Evolutionary conservation across 2,888 invertebrate genomes (phyloP).

Genomic region (Gymnocheta viridis): DNA sequence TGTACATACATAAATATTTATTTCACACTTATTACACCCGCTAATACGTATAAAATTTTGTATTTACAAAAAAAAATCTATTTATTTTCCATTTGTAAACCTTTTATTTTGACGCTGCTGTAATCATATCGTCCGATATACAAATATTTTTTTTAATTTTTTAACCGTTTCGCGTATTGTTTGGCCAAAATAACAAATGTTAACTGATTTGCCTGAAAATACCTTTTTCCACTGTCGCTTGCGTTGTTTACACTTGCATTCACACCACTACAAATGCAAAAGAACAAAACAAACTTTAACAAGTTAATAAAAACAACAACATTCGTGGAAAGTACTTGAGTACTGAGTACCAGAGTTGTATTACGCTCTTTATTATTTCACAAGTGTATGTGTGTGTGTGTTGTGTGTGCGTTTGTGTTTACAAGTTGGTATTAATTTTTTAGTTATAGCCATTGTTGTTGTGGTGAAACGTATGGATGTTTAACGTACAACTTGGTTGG

Average conservation of each 20-base stretch:
- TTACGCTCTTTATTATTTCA: conserved; percentile 22
- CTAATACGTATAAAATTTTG: neutral
- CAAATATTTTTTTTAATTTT: conserved; percentile 11
- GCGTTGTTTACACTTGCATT: conserved; percentile 37
- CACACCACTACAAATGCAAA: conserved; percentile 5
- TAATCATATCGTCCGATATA: neutral
- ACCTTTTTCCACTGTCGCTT: conserved; percentile 6
- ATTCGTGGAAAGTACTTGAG: conserved; percentile 14
- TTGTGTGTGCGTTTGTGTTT: neutral
- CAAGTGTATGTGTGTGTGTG: neutral
- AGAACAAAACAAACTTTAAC: neutral
- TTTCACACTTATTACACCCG: neutral
- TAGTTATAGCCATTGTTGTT: conserved; percentile 34
- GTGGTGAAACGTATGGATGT: neutral
- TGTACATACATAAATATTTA: neutral
- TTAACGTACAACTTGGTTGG: neutral
- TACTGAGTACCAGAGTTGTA: conserved; percentile 12
- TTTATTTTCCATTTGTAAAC: neutral
- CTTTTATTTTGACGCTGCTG: conserved; percentile 12
- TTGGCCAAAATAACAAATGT: conserved; percentile 72
- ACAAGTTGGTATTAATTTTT: neutral
- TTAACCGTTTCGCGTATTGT: conserved; percentile 61
- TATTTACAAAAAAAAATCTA: neutral
- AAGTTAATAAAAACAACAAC: neutral
- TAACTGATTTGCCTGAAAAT: conserved; percentile 71